Conservation (phyloP, 2,888 invertebrate genomes). For the Acanthosepion lycidas region DNA sequence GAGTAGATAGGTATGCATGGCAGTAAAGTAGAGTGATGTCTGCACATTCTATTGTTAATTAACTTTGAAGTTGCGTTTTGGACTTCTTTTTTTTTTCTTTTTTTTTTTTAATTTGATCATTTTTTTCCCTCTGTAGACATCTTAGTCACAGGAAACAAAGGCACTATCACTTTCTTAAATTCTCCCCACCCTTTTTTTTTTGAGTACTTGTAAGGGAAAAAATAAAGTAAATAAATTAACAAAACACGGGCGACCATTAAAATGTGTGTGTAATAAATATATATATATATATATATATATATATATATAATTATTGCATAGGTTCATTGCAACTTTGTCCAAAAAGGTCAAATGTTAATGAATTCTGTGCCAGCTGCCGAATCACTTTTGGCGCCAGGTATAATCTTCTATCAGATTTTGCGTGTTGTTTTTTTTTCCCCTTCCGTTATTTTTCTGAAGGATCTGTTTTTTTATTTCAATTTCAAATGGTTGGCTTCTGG, state of each 20-base stretch:
- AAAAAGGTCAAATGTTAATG: neutral
- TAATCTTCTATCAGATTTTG: neutral
- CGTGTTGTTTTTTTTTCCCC: neutral
- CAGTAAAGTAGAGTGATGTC: too few relatives aligned
- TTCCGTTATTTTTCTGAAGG: neutral
- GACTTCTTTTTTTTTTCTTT: neutral
- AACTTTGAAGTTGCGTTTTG: too few relatives aligned
- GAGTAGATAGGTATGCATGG: too few relatives aligned
- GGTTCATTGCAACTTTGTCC: neutral
- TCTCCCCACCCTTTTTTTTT: neutral
- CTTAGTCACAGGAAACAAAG: neutral
- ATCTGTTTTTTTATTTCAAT: neutral
- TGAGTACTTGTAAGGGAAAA: neutral
- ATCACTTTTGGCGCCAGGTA: neutral
- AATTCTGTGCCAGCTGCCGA: slow-evolving; percentile 33
- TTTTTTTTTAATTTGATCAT: too few relatives aligned
- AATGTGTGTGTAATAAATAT: neutral
- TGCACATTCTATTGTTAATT: too few relatives aligned
- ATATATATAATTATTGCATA: neutral
- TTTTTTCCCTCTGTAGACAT: neutral
- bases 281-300: too few relatives aligned
- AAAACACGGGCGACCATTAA: neutral
- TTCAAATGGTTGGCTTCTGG: neutral
- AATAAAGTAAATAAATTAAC: too few relatives aligned
- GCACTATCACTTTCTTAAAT: neutral